phyloP scores from a whole-genome alignment of 2,797 vertebrate species.

The Phaenicophaeus curvirostris region DNA sequence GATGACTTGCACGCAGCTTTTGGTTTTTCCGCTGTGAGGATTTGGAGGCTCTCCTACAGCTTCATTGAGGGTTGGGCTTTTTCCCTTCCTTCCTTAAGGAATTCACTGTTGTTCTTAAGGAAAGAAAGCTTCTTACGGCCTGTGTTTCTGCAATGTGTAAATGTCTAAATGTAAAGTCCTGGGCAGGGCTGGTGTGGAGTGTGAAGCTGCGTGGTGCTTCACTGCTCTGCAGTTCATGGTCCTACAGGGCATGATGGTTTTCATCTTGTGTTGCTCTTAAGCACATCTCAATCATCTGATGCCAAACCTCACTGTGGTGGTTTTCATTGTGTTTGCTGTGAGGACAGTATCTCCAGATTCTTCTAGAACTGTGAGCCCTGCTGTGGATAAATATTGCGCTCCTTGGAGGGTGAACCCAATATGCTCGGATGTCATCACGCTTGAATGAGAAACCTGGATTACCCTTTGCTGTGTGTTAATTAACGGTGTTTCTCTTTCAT shows the following conservation, averaged over 20 bases:
- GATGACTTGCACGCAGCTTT: background rate
- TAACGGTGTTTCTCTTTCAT: constrained; percentile 5
- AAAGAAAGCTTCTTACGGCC: background rate
- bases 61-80: background rate
- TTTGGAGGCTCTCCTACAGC: background rate
- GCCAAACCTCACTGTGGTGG: accelerated
- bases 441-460: background rate
- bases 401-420: background rate
- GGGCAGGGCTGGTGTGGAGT: background rate
- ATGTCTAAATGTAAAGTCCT: too few relatives aligned
- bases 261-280: background rate
- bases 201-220: accelerated
- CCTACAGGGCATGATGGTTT: accelerated
- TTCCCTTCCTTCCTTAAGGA: background rate
- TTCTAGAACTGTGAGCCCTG: background rate
- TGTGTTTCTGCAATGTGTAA: background rate
- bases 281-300: accelerated
- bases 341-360: background rate
- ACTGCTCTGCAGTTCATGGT: background rate
- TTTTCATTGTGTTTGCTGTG: background rate
- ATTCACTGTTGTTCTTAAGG: background rate
- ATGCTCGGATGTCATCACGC: background rate
- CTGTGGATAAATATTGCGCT: background rate
- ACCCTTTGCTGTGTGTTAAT: background rate
- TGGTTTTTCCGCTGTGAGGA: background rate